phyloP scores from a whole-genome alignment of 2,888 invertebrate species.

The Polyploca ridens region DNA sequence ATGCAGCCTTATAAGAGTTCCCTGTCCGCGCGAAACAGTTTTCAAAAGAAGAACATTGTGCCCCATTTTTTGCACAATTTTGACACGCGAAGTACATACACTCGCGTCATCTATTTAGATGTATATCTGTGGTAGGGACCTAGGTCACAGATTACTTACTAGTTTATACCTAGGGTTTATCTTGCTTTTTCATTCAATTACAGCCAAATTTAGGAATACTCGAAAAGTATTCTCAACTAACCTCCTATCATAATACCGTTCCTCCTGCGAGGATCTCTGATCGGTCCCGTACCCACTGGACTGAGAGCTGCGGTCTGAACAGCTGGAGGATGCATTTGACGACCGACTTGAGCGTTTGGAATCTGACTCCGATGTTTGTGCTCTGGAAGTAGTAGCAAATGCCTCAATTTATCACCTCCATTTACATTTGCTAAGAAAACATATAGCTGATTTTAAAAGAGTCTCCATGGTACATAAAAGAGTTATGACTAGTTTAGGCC shows the following conservation, averaged over 20 bases:
- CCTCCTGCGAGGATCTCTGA: conserved; percentile 64
- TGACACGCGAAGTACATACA: too few relatives aligned
- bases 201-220: neutral
- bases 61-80: too few relatives aligned
- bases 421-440: neutral
- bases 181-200: neutral
- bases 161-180: too few relatives aligned
- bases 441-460: conserved; percentile 1
- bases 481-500: too few relatives aligned
- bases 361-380: conserved; percentile 45
- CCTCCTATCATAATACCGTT: conserved; percentile 71
- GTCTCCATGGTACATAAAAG: neutral
- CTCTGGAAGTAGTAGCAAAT: conserved; percentile 36
- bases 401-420: neutral
- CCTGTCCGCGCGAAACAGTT: too few relatives aligned
- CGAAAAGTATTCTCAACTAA: conserved; percentile 32
- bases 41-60: too few relatives aligned
- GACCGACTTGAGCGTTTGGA: conserved; percentile 75
- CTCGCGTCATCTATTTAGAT: too few relatives aligned
- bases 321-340: conserved; percentile 76
- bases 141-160: too few relatives aligned
- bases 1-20: too few relatives aligned
- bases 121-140: too few relatives aligned
- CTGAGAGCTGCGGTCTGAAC: conserved; percentile 73
- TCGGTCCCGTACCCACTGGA: conserved; percentile 79